A percentile compares a stretch with the other conserved stretches of the same genome.
Evolutionary conservation across 2,797 vertebrate species (phyloP).

Genomic region (Artibeus jamaicensis): DNA sequence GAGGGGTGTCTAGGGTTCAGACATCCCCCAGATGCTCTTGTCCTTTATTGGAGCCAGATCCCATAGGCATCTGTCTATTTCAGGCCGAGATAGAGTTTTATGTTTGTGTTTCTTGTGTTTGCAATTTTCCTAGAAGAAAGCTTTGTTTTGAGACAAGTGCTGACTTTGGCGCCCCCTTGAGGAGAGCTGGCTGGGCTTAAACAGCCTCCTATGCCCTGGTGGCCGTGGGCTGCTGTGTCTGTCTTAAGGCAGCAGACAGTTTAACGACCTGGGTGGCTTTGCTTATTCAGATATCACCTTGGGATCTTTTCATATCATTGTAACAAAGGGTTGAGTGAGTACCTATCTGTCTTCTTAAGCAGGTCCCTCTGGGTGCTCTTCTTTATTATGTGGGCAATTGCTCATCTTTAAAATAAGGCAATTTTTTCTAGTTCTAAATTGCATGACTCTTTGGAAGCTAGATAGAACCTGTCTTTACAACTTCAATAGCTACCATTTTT

Average conservation of each 20-base stretch:
- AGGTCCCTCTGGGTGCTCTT: not conserved
- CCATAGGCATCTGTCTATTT: not conserved
- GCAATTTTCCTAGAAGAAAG: not conserved
- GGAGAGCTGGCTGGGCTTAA: not conserved
- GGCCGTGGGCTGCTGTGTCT: not conserved
- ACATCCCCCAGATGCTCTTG: not conserved
- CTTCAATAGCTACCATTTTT: not conserved
- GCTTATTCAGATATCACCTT: slow-evolving; percentile 12
- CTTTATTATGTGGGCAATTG: not conserved
- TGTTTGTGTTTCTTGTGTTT: not conserved
- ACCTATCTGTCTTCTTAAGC: not conserved
- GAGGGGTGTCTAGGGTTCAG: not conserved
- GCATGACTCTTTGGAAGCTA: not conserved
- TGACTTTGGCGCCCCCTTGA: slow-evolving; percentile 64
- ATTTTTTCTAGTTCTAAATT: slow-evolving; percentile 3
- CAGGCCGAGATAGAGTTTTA: not conserved
- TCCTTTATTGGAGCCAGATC: not conserved
- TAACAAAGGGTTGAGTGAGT: not conserved
- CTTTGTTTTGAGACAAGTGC: not conserved
- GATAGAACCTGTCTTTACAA: not conserved
- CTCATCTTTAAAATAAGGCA: slow-evolving; percentile 13
- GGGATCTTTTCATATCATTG: not conserved
- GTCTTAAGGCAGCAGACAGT: not conserved
- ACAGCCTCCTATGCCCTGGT: not conserved
- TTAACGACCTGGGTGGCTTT: slow-evolving; percentile 33